Base-by-base conservation (phyloP, 2,888 invertebrate genomes). In the Drosophila sordidapex region DNA sequence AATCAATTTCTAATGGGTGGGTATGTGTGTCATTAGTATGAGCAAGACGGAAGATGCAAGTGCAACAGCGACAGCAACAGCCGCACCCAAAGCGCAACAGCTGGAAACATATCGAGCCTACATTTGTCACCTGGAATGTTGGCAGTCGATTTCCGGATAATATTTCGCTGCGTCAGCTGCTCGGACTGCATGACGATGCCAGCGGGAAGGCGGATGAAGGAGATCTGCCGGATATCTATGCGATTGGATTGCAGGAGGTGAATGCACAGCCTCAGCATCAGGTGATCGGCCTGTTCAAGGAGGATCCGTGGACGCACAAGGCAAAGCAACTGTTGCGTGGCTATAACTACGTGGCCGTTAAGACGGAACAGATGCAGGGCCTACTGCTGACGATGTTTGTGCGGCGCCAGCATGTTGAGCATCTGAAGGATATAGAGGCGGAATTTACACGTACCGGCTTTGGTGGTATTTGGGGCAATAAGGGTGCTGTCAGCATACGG, bases 381-480 rank as follows among this genome's bases (percentile, higher is more conserved):
- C 94, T 99, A 40, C 93, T 98, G 60, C 93, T 98, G 25, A 94
- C 96, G 61, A 94, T 97, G 18, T 98, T 97, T 91, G 95, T 96
- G 36, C 95, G 96, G 75, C 94, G 97, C 81, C 95, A 95, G 86
- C 97, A 98, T 93, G 93, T 99, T 6, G 94, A 95, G n/a, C 96
- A 96, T 93, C 93, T 98, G 53, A 94, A 97, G 76, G 96, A 97
- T 88, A 95, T 99, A 63, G 98, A 98, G 92, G 95, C 97, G 3
- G 96, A 97, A 90, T 97, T 96, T 84, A 98, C 98, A 0, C 96
- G 96, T 87, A 98, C 98, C 64, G 99, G 99, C 3, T 94, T 98
- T 73, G 96, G 96, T 35, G 99, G 98, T 64, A 95, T 97, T 94
- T 98, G 98, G 98, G 99, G 99, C 35, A 99, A 98, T 93, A 99